Conservation (phyloP, 1,140 invertebrate species). For the Matsumurasca onukii region DNA sequence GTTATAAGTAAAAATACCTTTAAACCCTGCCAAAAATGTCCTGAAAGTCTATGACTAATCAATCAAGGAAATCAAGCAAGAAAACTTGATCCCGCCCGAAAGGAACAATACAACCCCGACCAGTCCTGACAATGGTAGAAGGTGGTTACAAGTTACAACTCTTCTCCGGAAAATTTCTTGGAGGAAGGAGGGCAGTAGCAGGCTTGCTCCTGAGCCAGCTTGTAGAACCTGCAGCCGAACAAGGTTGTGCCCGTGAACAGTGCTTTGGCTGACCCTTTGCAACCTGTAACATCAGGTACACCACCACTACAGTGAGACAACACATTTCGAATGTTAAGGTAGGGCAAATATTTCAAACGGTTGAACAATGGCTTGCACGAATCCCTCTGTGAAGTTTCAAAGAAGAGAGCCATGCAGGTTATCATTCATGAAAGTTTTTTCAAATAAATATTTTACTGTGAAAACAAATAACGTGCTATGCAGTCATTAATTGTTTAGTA, state of each 20-base stretch:
- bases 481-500: too few relatives aligned
- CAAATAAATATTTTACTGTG: constrained; percentile 3
- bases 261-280: constrained; percentile 80
- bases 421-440: background rate
- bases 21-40: background rate
- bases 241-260: constrained; percentile 78
- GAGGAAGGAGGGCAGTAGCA: constrained; percentile 62
- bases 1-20: background rate
- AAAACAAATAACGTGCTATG: background rate
- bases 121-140: background rate
- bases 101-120: background rate
- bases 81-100: background rate
- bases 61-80: background rate
- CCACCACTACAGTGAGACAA: background rate
- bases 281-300: constrained; percentile 55
- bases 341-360: background rate
- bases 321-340: background rate
- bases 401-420: background rate
- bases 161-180: constrained; percentile 25
- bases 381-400: too few relatives aligned
- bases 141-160: constrained; percentile 23
- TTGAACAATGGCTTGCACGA: background rate
- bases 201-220: constrained; percentile 75
- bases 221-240: constrained; percentile 78
- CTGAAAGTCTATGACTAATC: background rate